Conservation (phyloP, 1,140 invertebrate species). For the Choristoneura fumiferana region DNA sequence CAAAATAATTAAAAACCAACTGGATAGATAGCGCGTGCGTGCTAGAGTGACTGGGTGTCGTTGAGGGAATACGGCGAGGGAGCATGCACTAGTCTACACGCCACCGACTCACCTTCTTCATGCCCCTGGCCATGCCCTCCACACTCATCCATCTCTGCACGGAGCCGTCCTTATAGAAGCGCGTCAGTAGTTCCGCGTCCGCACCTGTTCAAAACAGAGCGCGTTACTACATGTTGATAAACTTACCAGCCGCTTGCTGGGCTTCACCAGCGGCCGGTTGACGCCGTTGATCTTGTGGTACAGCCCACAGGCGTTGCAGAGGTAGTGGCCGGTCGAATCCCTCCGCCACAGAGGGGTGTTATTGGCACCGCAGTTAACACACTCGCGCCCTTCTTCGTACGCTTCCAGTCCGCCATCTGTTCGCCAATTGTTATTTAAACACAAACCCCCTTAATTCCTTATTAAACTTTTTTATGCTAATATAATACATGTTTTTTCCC, state of each 20-base stretch:
- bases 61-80: conserved; percentile 23
- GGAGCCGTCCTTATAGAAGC: conserved; percentile 75
- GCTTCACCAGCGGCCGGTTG: conserved; percentile 93
- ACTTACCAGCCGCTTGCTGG: conserved; percentile 93
- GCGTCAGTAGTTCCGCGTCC: conserved; percentile 71
- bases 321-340: conserved; percentile 97
- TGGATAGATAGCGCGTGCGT: conserved; percentile 30
- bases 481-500: too few relatives aligned
- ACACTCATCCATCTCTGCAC: conserved; percentile 74
- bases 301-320: conserved; percentile 98
- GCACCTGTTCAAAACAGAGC: conserved; percentile 62
- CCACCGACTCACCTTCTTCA: conserved; percentile 78
- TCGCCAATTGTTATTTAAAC: background rate
- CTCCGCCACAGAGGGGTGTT: conserved; percentile 97
- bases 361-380: conserved; percentile 97
- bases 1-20: conserved; percentile 25
- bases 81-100: conserved; percentile 74
- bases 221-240: conserved; percentile 34
- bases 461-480: too few relatives aligned
- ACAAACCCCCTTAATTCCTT: background rate
- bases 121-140: conserved; percentile 73
- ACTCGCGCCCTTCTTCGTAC: conserved; percentile 94
- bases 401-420: conserved; percentile 89
- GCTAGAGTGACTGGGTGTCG: conserved; percentile 28
- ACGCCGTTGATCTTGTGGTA: conserved; percentile 98